phyloP scores from a whole-genome alignment of 2,113 vertebrate species.

The Centropus bengalensis region DNA sequence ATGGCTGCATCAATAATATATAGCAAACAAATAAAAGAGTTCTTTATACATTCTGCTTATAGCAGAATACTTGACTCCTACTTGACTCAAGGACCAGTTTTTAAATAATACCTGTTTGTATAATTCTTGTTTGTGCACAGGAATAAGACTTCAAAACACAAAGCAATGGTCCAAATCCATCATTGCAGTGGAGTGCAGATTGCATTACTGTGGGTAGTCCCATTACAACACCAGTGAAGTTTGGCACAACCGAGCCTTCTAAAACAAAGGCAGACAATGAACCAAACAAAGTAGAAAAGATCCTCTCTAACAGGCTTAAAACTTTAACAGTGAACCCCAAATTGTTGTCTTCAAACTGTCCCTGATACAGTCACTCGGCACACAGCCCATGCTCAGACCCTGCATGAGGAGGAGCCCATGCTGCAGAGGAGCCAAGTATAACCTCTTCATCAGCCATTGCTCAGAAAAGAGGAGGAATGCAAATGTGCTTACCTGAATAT shows the following conservation, averaged over 20 bases:
- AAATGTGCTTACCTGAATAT: not conserved
- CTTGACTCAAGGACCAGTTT: not conserved
- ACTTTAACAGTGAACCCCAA: not conserved
- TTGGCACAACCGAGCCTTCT: not conserved
- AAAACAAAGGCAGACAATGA: not conserved
- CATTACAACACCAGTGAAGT: not conserved
- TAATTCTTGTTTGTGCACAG: not conserved
- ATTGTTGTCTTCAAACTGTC: not conserved
- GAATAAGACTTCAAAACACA: not conserved
- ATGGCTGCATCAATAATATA: not conserved
- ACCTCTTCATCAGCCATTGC: not conserved
- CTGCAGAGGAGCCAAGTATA: not conserved
- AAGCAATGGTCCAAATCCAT: not conserved
- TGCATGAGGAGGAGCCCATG: no score
- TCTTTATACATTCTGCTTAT: not conserved
- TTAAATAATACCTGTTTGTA: not conserved
- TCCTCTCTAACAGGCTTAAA: not conserved
- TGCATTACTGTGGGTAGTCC: not conserved
- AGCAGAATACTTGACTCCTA: not conserved
- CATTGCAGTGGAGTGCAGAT: not conserved
- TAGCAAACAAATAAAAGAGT: not conserved
- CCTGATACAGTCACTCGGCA: rapidly evolving
- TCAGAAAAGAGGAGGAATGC: not conserved
- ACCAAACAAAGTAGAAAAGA: not conserved
- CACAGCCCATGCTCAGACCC: not conserved